Conservation (phyloP, 2,113 vertebrate genomes). For the Pantherophis guttatus region DNA sequence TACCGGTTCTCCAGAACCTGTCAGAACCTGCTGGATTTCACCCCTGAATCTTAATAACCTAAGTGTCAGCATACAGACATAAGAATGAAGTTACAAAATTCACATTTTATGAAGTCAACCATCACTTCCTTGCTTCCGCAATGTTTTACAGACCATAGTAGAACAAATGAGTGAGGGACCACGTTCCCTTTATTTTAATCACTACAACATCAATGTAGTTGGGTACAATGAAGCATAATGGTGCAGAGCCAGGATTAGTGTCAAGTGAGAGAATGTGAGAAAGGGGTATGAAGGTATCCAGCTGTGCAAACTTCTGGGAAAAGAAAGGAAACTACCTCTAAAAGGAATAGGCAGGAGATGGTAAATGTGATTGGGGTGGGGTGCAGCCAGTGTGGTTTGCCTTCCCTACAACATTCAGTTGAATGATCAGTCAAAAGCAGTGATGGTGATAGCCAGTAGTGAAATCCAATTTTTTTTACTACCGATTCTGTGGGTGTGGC, state of each 20-base stretch:
- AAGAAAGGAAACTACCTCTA: neutral
- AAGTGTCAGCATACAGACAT: neutral
- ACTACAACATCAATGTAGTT: neutral
- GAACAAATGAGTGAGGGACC: neutral
- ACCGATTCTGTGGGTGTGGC: too few relatives aligned
- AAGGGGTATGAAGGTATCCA: neutral
- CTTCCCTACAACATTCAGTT: neutral
- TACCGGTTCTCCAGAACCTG: too few relatives aligned
- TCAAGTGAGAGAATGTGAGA: neutral
- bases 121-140: neutral
- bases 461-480: too few relatives aligned
- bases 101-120: neutral
- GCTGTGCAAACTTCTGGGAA: neutral
- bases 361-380: neutral
- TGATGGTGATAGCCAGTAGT: neutral
- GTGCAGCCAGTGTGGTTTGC: neutral
- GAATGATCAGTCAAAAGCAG: neutral
- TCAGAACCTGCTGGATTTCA: too few relatives aligned
- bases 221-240: neutral
- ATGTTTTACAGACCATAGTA: neutral
- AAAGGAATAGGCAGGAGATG: neutral
- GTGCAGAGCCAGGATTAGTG: neutral
- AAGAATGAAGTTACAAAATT: neutral
- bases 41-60: neutral
- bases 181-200: neutral